These are phyloP conservation scores for Halocynthia aurantium DNA, from an alignment of 23 tunicate genomes.

Conservation along the genomic window DNA sequence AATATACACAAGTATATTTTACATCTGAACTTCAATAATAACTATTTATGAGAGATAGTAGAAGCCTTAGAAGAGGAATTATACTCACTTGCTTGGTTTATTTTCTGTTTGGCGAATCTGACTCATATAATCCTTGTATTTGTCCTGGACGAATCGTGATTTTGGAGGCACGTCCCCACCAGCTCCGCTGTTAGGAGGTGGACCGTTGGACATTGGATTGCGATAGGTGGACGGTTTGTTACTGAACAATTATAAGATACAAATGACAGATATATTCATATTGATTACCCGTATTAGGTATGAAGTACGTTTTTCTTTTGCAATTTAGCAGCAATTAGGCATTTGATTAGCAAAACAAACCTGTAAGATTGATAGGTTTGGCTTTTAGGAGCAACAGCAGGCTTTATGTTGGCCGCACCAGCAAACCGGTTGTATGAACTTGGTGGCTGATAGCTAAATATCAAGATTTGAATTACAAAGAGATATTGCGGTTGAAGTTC, in stretches of 20 bases:
- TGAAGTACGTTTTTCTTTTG: too few relatives aligned
- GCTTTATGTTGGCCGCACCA: constrained; percentile 38
- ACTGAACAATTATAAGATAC: neutral
- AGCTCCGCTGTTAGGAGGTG: constrained; percentile 23
- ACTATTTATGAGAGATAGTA: too few relatives aligned
- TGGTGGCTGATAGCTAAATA: constrained; percentile 1
- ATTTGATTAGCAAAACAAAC: constrained; percentile 5
- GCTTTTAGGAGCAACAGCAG: constrained; percentile 7
- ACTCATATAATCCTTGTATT: constrained; percentile 53
- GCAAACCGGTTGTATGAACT: constrained; percentile 68
- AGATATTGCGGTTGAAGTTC: too few relatives aligned
- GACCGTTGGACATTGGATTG: constrained; percentile 9
- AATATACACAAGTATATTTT: too few relatives aligned
- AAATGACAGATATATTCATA: too few relatives aligned
- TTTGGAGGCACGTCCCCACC: constrained; percentile 19
- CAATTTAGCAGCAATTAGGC: too few relatives aligned
- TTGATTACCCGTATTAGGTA: too few relatives aligned
- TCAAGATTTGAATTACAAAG: too few relatives aligned
- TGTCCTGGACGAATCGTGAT: constrained; percentile 47
- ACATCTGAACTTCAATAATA: too few relatives aligned
- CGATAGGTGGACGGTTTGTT: neutral
- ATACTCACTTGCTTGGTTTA: neutral
- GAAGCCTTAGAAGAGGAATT: too few relatives aligned
- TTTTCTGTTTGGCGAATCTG: constrained; percentile 37
- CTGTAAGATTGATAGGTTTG: constrained; percentile 58